Percentiles rank a stretch among this genome's conserved stretches.
Evolutionary conservation across 1,140 invertebrate species (phyloP).

Genomic region (Prorops nasuta): DNA sequence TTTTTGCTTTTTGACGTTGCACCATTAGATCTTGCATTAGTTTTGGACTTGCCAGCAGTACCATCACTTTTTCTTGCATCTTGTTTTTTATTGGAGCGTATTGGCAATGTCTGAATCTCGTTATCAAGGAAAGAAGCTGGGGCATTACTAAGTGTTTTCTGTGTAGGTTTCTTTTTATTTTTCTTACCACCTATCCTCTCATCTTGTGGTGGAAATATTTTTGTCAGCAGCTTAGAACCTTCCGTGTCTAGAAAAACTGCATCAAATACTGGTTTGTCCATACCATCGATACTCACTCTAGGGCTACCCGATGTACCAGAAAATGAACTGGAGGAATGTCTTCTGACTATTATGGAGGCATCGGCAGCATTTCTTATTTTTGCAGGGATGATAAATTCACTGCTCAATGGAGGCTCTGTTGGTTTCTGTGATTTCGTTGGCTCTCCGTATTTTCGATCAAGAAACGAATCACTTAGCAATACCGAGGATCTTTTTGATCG

Average conservation of each 20-base stretch:
- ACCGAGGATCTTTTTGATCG: slow-evolving; percentile 56
- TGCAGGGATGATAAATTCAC: slow-evolving; percentile 61
- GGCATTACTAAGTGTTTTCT: slow-evolving; percentile 20
- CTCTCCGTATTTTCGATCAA: slow-evolving; percentile 50
- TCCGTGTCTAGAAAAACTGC: too few species aligned
- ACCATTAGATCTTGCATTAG: slow-evolving; percentile 35
- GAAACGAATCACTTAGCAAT: slow-evolving; percentile 34
- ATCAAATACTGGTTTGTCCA: slow-evolving; percentile 27
- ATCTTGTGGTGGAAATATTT: slow-evolving; percentile 27
- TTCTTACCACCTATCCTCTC: slow-evolving; percentile 22
- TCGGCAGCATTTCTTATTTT: slow-evolving; percentile 63
- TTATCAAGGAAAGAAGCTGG: slow-evolving; percentile 39
- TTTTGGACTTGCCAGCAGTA: slow-evolving; percentile 17
- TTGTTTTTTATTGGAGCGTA: slow-evolving; percentile 18
- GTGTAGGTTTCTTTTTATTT: slow-evolving; percentile 26
- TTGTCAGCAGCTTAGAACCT: too few species aligned
- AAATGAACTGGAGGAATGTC: slow-evolving; percentile 79
- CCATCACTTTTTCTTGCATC: slow-evolving; percentile 28
- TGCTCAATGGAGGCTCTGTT: slow-evolving; percentile 49
- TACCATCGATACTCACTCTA: slow-evolving; percentile 42
- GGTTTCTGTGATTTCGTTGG: slow-evolving; percentile 43
- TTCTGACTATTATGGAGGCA: slow-evolving; percentile 74
- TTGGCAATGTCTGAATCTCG: slow-evolving; percentile 15
- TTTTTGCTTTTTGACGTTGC: slow-evolving; percentile 36
- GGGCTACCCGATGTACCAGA: slow-evolving; percentile 68